These are phyloP conservation scores for Xestobium rufovillosum DNA, from an alignment of 2,888 invertebrate species.

Conservation along the genomic window DNA sequence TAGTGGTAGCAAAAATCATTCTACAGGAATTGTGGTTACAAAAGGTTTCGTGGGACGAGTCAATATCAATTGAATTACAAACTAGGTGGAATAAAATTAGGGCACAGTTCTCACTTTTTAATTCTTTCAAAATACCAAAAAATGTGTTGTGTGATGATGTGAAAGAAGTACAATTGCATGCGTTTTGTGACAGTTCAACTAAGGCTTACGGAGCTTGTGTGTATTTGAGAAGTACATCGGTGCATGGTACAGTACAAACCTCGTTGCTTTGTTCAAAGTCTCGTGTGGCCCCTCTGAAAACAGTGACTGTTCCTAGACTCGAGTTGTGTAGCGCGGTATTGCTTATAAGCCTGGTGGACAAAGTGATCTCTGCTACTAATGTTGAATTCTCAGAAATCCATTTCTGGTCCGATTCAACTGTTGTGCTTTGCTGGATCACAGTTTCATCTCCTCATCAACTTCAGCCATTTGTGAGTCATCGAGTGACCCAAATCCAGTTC, in stretches of 20 bases:
- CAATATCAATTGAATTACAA: constrained; percentile 12
- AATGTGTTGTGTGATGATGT: constrained; percentile 7
- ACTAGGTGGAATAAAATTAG: constrained; percentile 17
- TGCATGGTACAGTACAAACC: constrained; percentile 3
- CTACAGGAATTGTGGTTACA: constrained; percentile 22
- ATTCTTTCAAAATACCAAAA: constrained; percentile 16
- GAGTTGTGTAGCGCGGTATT: constrained; percentile 21
- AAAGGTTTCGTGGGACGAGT: constrained; percentile 23
- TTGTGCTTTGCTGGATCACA: constrained; percentile 9
- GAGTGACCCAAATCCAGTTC: too few relatives aligned
- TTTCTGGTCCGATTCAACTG: constrained; percentile 10
- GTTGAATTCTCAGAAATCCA: neutral
- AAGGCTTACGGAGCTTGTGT: constrained; percentile 24
- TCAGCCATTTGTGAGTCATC: too few relatives aligned
- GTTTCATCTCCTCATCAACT: too few relatives aligned
- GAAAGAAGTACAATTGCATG: constrained; percentile 21
- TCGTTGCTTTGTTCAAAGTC: constrained; percentile 21
- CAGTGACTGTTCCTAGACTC: constrained; percentile 20
- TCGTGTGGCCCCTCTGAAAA: constrained; percentile 23
- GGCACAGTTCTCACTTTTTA: constrained; percentile 7
- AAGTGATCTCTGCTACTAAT: constrained; percentile 6
- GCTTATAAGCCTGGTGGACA: constrained; percentile 10
- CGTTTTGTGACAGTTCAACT: constrained; percentile 27
- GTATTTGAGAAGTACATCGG: too few relatives aligned
- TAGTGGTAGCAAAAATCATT: constrained; percentile 21